Conservation (phyloP, 2,888 invertebrate genomes). For the Netelia virgata region DNA sequence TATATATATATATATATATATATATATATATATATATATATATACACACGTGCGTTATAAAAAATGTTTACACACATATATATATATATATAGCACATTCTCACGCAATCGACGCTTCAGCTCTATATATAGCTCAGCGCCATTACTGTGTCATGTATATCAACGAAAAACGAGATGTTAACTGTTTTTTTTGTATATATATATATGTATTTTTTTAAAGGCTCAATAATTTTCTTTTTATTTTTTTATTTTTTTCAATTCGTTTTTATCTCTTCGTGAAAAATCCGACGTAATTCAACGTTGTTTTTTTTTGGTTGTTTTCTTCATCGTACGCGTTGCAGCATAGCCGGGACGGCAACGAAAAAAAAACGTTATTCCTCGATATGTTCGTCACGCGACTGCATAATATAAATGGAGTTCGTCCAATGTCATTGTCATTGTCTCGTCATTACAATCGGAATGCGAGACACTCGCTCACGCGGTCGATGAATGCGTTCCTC, state of each 20-base stretch:
- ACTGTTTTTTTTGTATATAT: neutral
- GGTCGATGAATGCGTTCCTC: conserved; percentile 17
- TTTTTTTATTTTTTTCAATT: neutral
- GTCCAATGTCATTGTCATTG: conserved; percentile 59
- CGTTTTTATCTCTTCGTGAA: neutral
- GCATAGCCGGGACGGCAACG: neutral
- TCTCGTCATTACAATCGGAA: conserved; percentile 56
- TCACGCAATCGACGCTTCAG: neutral
- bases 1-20: neutral
- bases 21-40: neutral
- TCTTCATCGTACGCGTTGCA: no score
- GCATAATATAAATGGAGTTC: conserved; percentile 46
- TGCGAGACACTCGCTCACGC: conserved; percentile 45
- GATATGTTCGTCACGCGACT: conserved; percentile 39
- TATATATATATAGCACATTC: neutral
- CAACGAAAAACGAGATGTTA: neutral
- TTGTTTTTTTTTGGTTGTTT: no score
- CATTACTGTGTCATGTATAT: neutral
- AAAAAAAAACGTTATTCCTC: conserved; percentile 25
- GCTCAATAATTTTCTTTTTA: neutral
- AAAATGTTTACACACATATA: neutral
- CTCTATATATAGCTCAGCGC: neutral
- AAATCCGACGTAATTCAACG: neutral
- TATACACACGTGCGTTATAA: neutral
- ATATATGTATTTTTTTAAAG: no score